phyloP scores from a whole-genome alignment of 2,888 invertebrate species.

The Perdita meconis region DNA sequence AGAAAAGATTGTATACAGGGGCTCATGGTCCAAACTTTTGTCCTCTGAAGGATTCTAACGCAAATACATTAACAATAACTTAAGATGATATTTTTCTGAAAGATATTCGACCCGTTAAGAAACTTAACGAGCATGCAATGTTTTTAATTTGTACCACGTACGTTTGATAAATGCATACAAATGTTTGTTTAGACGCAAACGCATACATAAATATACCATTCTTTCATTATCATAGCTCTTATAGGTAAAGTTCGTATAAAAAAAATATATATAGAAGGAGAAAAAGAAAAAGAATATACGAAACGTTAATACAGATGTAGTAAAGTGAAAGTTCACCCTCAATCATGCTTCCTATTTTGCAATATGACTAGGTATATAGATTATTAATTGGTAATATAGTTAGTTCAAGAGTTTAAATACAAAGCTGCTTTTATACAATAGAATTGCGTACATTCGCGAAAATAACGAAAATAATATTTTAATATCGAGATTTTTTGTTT shows the following conservation, averaged over 20 bases:
- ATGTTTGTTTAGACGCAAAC: constrained; percentile 42
- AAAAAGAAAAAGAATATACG: constrained; percentile 27
- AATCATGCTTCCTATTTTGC: constrained; percentile 48
- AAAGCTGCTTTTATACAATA: constrained; percentile 43
- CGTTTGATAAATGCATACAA: constrained; percentile 32
- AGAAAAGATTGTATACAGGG: constrained; percentile 69
- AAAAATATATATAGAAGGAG: too few relatives aligned
- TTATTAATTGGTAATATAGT: constrained; percentile 51
- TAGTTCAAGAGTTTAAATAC: constrained; percentile 52
- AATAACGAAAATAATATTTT: constrained; percentile 30
- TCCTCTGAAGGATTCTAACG: constrained; percentile 9
- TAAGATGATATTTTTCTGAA: constrained; percentile 17
- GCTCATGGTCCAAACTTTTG: constrained; percentile 64
- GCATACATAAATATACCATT: constrained; percentile 48
- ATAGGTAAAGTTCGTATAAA: constrained; percentile 24
- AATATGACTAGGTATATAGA: constrained; percentile 66
- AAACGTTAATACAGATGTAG: constrained; percentile 45
- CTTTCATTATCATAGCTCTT: constrained; percentile 38
- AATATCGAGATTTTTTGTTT: neutral
- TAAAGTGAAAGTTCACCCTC: constrained; percentile 32
- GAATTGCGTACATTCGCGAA: constrained; percentile 32
- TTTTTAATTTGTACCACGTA: constrained; percentile 23
- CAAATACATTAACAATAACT: constrained; percentile 16
- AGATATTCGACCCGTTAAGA: constrained; percentile 6
- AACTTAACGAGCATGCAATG: constrained; percentile 29